Evolutionary conservation across 2,113 vertebrate genomes (phyloP).

Genomic region (Alosa alosa): DNA sequence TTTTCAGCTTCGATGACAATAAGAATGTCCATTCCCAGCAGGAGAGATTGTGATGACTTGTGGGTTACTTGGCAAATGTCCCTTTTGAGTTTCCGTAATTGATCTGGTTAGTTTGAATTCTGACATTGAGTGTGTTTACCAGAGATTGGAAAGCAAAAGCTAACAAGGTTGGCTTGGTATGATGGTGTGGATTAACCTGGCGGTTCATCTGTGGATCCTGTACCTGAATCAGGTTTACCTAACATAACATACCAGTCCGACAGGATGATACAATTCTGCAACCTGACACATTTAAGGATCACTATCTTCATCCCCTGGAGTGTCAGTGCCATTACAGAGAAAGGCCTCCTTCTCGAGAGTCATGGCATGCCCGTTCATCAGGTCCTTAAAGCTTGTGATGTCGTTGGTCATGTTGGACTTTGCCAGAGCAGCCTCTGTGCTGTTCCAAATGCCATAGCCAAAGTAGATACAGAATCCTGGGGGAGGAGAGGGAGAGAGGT

Average conservation of each 20-base stretch:
- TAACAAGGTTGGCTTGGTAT: neutral
- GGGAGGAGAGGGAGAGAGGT: neutral
- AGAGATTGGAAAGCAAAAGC: neutral
- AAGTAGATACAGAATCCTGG: conserved; percentile 91
- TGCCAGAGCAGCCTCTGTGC: conserved; percentile 71
- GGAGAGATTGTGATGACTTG: neutral
- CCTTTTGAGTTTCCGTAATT: neutral
- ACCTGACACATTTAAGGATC: conserved; percentile 42
- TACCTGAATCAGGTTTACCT: neutral
- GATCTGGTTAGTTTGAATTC: neutral
- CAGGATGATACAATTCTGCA: neutral
- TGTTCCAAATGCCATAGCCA: conserved; percentile 84
- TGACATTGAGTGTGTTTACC: neutral
- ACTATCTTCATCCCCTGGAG: conserved; percentile 43
- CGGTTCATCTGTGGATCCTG: neutral
- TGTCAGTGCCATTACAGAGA: conserved; percentile 21
- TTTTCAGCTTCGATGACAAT: neutral
- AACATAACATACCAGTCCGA: neutral
- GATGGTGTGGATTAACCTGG: neutral
- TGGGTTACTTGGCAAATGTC: neutral
- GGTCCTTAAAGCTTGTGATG: conserved; percentile 46
- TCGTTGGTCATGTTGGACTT: conserved; percentile 56
- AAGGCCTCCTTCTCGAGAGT: conserved; percentile 59
- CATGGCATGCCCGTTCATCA: conserved; percentile 16
- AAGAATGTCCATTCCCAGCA: neutral